Conservation (phyloP, 2,113 vertebrate genomes). For the Scomber colias region DNA sequence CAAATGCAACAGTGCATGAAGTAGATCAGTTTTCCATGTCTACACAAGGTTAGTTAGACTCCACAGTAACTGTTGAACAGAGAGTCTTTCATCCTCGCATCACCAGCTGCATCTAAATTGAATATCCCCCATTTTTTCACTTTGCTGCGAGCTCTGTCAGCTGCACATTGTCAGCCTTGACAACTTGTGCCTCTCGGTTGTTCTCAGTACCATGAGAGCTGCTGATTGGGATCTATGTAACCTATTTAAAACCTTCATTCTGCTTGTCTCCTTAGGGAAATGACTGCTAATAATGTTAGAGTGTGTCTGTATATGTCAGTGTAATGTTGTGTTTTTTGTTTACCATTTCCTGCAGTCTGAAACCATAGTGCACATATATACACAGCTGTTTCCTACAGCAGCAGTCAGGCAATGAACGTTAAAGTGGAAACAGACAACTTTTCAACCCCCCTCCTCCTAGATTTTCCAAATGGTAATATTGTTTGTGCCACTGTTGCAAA, state of each 20-base stretch:
- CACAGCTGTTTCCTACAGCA: too few species aligned
- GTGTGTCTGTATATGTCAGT: not conserved
- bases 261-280: not conserved
- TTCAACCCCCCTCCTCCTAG: too few species aligned
- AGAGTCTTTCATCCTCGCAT: conserved; percentile 23
- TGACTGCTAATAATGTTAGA: conserved; percentile 1
- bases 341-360: too few species aligned
- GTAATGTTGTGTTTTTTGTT: not conserved
- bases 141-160: conserved; percentile 17
- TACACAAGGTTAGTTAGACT: not conserved
- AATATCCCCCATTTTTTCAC: not conserved
- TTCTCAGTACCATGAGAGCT: conserved; percentile 9
- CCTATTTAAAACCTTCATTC: conserved; percentile 32
- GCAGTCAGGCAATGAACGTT: not conserved
- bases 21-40: not conserved
- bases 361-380: too few species aligned
- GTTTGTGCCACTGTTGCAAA: too few species aligned
- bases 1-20: not conserved
- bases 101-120: conserved; percentile 28
- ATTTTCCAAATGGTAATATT: too few species aligned
- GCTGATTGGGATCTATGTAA: conserved; percentile 36
- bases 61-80: conserved; percentile 7
- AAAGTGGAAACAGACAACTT: too few species aligned
- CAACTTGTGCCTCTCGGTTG: conserved; percentile 8
- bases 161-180: conserved; percentile 36